Evolutionary conservation across 64 coral and sea anemone species (phyloP), one percentile per base, ranked within the genome.

Genomic region (Orbicella faveolata): DNA sequence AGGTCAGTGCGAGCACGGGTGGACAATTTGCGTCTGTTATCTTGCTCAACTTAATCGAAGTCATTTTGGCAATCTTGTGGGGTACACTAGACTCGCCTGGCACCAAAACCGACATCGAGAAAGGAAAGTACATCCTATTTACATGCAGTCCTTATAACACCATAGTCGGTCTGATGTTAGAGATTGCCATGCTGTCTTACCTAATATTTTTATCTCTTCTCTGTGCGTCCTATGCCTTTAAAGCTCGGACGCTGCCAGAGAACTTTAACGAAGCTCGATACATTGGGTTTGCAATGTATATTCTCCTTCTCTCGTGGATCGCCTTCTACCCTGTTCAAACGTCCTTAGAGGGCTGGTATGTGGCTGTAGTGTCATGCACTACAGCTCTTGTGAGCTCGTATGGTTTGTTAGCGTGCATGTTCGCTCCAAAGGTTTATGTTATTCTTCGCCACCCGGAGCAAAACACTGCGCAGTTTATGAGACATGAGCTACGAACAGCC

Each of bases 231-330:
- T 95, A 95, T 25, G 93, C 93, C 17, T 95, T 95, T 36, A 95
- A 88, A 34, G 89, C 93, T 59, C 41, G 93, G 8, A 91, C 86
- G 20, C 83, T 95, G 55, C 93, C 93, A 6, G 93, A 90, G 19
- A 95, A 91, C 36, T 95, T 95, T 33, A 91, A 91, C 41, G 93
- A 95, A 74, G 93, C 93, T 0, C 90, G 90, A 12, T 91, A 76
- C 70, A 95, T 95, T 51, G 93, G 81, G 1, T 95, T 95, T 83
- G 86, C 93, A 0, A 87, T 95, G 84, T 91, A 95, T 35, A 91
- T 91, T 14, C 63, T 88, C 61, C 78, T 95, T 2, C 76, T 95
- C 2, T 95, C 93, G 2, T 91, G 89, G 72, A 95, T 90, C 25
- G 83, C 89, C 41, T 95, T 91, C 55, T 91, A 85, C 48, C 93